phyloP scores from a whole-genome alignment of 2,797 vertebrate genomes.

The Cirrhinus molitorella region DNA sequence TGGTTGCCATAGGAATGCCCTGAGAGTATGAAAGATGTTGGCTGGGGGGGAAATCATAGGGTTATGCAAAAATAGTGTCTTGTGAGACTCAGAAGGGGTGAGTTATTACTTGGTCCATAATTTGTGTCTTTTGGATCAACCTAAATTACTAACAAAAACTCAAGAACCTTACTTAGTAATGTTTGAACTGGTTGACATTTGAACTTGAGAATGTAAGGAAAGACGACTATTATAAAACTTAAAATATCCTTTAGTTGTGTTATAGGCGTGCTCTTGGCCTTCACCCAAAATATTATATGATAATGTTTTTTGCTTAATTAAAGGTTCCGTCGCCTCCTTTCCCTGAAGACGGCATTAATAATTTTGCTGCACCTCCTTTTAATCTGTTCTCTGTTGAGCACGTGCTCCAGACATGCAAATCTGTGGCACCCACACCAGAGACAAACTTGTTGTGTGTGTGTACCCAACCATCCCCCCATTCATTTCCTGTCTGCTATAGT shows the following conservation, averaged over 20 bases:
- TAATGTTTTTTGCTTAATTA: constrained; percentile 10
- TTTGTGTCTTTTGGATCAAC: constrained; percentile 14
- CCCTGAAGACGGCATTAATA: neutral
- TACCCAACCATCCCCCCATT: neutral
- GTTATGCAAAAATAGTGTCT: constrained; percentile 36
- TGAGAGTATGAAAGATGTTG: constrained; percentile 24
- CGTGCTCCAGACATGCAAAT: neutral
- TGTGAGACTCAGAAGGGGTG: constrained; percentile 18
- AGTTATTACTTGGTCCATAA: constrained; percentile 21
- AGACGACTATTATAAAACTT: neutral
- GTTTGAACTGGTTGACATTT: constrained; percentile 13
- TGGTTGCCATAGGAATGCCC: constrained; percentile 30
- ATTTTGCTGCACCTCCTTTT: neutral
- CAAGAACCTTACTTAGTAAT: neutral
- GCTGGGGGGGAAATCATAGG: constrained; percentile 34
- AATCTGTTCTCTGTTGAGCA: neutral
- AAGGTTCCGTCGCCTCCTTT: neutral
- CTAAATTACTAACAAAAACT: constrained; percentile 16
- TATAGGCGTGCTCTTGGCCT: neutral
- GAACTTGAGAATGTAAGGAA: neutral
- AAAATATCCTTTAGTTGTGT: neutral
- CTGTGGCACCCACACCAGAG: neutral
- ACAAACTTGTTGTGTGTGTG: neutral
- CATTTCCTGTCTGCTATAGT: constrained; percentile 12
- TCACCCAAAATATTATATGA: neutral